Evolutionary conservation across 1,140 invertebrate species (phyloP).

Genomic region (Lycorma delicatula): DNA sequence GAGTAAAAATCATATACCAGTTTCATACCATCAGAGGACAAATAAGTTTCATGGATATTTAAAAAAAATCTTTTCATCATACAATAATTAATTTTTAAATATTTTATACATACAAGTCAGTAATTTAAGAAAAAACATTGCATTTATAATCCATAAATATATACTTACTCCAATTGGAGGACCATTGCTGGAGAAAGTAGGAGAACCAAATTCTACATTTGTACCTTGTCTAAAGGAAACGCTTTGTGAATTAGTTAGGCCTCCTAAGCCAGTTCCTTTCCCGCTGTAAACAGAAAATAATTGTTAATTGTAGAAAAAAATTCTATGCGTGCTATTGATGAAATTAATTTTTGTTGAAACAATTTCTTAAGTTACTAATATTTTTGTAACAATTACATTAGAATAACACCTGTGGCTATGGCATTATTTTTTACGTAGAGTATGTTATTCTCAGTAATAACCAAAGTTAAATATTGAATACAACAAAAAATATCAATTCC

Average conservation of each 20-base stretch:
- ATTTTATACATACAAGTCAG: not conserved
- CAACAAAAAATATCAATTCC: too few relatives aligned
- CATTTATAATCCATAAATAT: not conserved
- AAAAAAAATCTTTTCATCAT: not conserved
- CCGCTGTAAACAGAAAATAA: slow-evolving; percentile 53
- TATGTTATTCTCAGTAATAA: too few relatives aligned
- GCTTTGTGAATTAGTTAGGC: slow-evolving; percentile 75
- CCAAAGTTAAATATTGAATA: too few relatives aligned
- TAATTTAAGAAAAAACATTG: not conserved
- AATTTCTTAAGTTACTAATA: too few relatives aligned
- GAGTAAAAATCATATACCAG: too few relatives aligned
- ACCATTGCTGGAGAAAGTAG: slow-evolving; percentile 45
- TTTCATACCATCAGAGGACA: not conserved
- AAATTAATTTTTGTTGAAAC: too few relatives aligned
- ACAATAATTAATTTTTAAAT: not conserved
- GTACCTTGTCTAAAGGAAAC: slow-evolving; percentile 93
- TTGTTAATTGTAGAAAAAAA: too few relatives aligned
- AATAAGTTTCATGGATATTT: not conserved
- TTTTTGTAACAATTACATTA: too few relatives aligned
- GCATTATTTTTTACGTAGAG: too few relatives aligned
- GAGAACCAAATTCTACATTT: slow-evolving; percentile 80
- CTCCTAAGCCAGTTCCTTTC: slow-evolving; percentile 61
- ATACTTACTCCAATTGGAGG: slow-evolving; percentile 21
- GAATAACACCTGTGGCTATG: too few relatives aligned
- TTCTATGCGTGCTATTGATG: too few relatives aligned